Base-by-base conservation (phyloP, 2,888 invertebrate genomes). In the Calameuta pallipes region DNA sequence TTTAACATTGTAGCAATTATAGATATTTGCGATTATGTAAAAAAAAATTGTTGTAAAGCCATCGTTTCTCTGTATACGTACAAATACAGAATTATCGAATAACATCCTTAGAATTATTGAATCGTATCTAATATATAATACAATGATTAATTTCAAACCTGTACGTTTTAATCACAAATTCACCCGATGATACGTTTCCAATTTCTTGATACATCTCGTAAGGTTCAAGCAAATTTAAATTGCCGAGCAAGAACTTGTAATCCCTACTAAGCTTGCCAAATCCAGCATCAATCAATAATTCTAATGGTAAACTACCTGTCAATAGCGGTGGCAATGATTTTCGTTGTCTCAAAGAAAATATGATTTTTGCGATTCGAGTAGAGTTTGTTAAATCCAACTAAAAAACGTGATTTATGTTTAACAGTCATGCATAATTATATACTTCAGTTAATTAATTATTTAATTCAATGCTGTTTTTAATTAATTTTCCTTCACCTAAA, bases 231-330 rank as follows among this genome's bases (percentile, higher is more conserved):
- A 90, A 80, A 81, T 84, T 84, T 31, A 85, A 81, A 76, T 83
- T 85, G 41, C 83, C 76, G 36, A 90, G 80, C 74, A 90, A 81
- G 30, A 87, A 87, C 36, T 80, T 82, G 35, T 89, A 90, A 80
- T 90, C 90, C 70, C 85, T 85, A 15, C 76, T 83, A 69, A 90
- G 81, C 81, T 90, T 90, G 75, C 89, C 85, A 36, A 90, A 82
- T 76, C 90, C 90, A 78, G 88, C 85, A 73, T 90, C 89, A 35
- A 89, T 81, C 1, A 88, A 78, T 73, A 88, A 82, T 82, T 90
- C 89, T 76, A 90, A 82, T 1, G 89, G 86, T 71, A 88, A 80
- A 82, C 85, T 84, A 76, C 85, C 86, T n/a, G 81, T 80, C 23
- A 89, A 78, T 74, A 86, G 83, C 56, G 87, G 83, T 33, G 86